Percentiles rank a stretch among this genome's conserved stretches.
These are phyloP conservation scores for Chironomus striatipennis DNA, from an alignment of 1,140 invertebrate species.

Conservation along the genomic window DNA sequence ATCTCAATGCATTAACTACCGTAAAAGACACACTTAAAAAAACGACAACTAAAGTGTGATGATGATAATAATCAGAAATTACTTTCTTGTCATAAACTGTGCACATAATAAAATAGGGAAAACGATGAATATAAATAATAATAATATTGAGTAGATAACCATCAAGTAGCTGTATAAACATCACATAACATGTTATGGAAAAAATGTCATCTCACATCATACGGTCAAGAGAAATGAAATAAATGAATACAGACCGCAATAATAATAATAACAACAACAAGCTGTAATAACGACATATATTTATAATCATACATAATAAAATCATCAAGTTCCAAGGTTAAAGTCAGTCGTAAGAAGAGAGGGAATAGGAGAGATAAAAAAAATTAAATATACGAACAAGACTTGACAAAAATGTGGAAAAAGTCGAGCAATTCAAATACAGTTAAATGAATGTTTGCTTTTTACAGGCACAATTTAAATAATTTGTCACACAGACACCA, in stretches of 20 bases:
- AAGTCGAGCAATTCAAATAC: not conserved
- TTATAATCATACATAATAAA: conserved; percentile 1
- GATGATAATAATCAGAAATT: not conserved
- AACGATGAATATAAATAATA: too few relatives aligned
- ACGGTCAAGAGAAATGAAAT: not conserved
- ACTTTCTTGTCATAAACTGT: not conserved
- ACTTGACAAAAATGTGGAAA: not conserved
- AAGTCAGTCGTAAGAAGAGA: conserved; percentile 3
- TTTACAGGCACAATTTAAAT: not conserved
- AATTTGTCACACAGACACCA: not conserved
- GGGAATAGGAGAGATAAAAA: too few relatives aligned
- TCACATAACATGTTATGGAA: not conserved
- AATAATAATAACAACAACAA: not conserved
- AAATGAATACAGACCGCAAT: not conserved
- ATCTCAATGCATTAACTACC: too few relatives aligned
- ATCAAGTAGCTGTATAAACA: too few relatives aligned
- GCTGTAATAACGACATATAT: not conserved
- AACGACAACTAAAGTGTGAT: not conserved
- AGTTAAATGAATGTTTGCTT: not conserved
- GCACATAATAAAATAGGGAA: too few relatives aligned
- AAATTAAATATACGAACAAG: not conserved
- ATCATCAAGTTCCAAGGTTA: conserved; percentile 15
- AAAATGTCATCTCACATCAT: not conserved
- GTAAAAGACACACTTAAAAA: not conserved
- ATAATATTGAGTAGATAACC: too few relatives aligned